phyloP scores from a whole-genome alignment of 2,113 vertebrate species.

The Axis porcinus region DNA sequence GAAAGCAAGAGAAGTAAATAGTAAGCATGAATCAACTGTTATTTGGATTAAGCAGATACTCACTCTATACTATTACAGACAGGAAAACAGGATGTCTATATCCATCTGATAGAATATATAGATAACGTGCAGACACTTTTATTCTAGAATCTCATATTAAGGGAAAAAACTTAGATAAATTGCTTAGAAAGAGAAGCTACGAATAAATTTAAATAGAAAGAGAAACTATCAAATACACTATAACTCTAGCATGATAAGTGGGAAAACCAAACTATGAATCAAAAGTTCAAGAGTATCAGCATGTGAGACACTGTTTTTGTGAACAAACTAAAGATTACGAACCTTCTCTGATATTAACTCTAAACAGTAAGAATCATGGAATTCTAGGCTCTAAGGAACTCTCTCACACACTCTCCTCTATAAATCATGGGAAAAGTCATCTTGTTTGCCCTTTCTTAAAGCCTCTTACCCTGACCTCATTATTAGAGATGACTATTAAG shows the following conservation, averaged over 20 bases:
- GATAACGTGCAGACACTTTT: background rate
- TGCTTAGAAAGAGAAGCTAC: background rate
- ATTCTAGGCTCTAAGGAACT: background rate
- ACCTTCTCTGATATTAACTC: background rate
- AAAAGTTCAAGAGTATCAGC: background rate
- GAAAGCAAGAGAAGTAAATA: background rate
- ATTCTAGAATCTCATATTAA: background rate
- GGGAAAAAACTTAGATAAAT: background rate
- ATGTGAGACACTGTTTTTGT: background rate
- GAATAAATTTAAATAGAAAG: background rate
- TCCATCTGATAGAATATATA: background rate
- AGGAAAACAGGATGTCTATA: background rate
- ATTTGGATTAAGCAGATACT: background rate
- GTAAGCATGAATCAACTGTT: background rate
- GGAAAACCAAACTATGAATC: slow-evolving; percentile 17
- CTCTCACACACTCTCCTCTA: background rate
- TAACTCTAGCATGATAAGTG: background rate
- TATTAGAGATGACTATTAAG: background rate
- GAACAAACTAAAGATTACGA: background rate
- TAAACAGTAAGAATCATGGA: background rate
- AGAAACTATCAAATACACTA: background rate
- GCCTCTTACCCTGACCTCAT: background rate
- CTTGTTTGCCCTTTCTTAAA: background rate
- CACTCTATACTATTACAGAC: background rate
- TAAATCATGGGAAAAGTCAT: background rate